Percentiles rank a stretch among this genome's conserved stretches.
These are phyloP conservation scores for Aleadryas rufinucha DNA, from an alignment of 2,113 vertebrate genomes.

Conservation along the genomic window DNA sequence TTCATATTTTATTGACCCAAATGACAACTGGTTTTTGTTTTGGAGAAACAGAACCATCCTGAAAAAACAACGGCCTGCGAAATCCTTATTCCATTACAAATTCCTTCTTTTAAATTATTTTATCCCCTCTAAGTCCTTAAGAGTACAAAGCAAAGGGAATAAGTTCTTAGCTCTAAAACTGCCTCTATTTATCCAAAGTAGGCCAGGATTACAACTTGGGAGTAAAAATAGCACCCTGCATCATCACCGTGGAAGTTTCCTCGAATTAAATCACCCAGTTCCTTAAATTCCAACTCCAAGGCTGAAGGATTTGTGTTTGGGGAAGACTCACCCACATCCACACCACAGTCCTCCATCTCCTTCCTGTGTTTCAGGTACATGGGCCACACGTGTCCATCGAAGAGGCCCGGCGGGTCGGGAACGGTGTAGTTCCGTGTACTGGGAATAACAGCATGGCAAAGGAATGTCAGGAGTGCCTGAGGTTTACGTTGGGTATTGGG, in stretches of 20 bases:
- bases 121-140: not conserved
- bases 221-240: not conserved
- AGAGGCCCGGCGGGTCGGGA: slow-evolving; percentile 90
- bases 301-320: not conserved
- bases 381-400: slow-evolving; percentile 93
- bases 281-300: not conserved
- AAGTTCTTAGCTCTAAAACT: not conserved
- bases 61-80: not conserved
- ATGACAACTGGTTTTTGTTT: rapidly evolving
- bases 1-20: not conserved
- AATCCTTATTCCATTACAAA: not conserved
- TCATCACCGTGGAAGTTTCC: not conserved
- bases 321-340: slow-evolving; percentile 81
- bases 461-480: not conserved
- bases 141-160: not conserved
- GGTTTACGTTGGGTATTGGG: rapidly evolving
- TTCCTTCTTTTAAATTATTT: not conserved
- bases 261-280: not conserved
- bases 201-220: not conserved
- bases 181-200: not conserved
- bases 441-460: rapidly evolving
- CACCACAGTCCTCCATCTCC: slow-evolving; percentile 79
- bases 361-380: slow-evolving; percentile 89
- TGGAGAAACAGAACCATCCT: not conserved
- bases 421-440: slow-evolving; percentile 76